Evolutionary conservation across 2,888 invertebrate species (phyloP).

Genomic region (Cybosia mesomella): DNA sequence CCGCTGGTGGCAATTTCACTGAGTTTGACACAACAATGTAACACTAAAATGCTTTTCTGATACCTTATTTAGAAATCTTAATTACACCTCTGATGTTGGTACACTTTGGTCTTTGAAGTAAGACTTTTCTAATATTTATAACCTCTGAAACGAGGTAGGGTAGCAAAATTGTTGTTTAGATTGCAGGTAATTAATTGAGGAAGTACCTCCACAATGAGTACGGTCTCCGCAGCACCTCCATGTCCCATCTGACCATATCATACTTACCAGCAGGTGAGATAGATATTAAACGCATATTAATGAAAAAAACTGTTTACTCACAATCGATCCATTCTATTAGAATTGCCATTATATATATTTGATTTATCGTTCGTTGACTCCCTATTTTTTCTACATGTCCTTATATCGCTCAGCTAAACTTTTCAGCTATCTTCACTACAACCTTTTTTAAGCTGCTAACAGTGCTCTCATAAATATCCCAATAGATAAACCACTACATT

Average conservation of each 20-base stretch:
- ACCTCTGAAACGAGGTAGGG: neutral
- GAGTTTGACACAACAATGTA: conserved; percentile 41
- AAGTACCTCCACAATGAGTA: too few relatives aligned
- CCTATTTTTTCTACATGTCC: neutral
- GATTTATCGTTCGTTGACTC: too few relatives aligned
- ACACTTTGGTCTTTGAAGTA: neutral
- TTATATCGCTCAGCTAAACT: neutral
- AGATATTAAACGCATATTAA: too few relatives aligned
- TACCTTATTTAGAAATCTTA: conserved; percentile 36
- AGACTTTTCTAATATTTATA: neutral
- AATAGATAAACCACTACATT: neutral
- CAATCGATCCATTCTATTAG: too few relatives aligned
- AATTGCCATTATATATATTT: too few relatives aligned
- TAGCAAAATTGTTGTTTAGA: neutral
- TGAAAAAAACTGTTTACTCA: too few relatives aligned
- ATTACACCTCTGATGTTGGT: neutral
- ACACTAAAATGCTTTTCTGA: conserved; percentile 43
- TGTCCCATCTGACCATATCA: too few relatives aligned
- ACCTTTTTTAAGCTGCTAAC: neutral
- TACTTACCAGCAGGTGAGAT: too few relatives aligned
- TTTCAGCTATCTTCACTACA: neutral
- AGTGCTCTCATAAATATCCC: conserved; percentile 4
- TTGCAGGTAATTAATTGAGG: neutral
- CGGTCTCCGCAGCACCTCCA: too few relatives aligned
- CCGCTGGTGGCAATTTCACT: conserved; percentile 22